Evolutionary conservation across 1,140 invertebrate genomes (phyloP), one percentile per base, ranked within the genome.

Genomic region (Aphaenogaster ashmeadi): DNA sequence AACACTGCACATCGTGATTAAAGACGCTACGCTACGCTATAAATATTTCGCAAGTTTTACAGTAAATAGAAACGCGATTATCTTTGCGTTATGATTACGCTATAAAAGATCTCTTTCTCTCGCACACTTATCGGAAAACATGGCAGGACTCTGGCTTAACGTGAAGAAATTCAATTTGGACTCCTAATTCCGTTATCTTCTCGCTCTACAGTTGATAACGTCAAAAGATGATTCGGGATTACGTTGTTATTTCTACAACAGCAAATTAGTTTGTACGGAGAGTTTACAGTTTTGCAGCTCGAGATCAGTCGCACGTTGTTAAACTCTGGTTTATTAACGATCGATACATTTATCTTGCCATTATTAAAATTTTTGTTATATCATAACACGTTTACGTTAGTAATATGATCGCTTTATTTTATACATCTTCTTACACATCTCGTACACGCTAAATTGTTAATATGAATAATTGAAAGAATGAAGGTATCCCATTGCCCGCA

Each of bases 21-120:
- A 84, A 47, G 80, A 60, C 8, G 56, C 52, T 84, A 74, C 78
- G 62, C 78, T 80, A 67, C 54, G 54, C 41, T 75, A 74, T 47
- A 75, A 84, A 74, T 84, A 74, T 60, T 62, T 41, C 15, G 36
- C 64, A 71, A 27, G 18, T 56, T 47, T 83, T 47, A 83, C 52
- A 83, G 67, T 72, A 83, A 72, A 83, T 83, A 83, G 80, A 83
- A 83, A 83, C 11, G 80, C 67, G 69, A 84, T 84, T 84, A 84
- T 84, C 54, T 36, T 38, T 74, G 47, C 27, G 69, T 50, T 83
- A 72, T 74, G 15, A 38, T 83, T 83, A 83, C n/a, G 69, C 69
- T 62, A 60, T 47, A 50, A 84, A 74, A 60, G 69, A 38, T 60
- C 67, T 38, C 52, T 36, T 27, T 44, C 54, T 84, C 44, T 36